phyloP scores from a whole-genome alignment of 2,113 vertebrate genomes.

The Ornithorhynchus anatinus region DNA sequence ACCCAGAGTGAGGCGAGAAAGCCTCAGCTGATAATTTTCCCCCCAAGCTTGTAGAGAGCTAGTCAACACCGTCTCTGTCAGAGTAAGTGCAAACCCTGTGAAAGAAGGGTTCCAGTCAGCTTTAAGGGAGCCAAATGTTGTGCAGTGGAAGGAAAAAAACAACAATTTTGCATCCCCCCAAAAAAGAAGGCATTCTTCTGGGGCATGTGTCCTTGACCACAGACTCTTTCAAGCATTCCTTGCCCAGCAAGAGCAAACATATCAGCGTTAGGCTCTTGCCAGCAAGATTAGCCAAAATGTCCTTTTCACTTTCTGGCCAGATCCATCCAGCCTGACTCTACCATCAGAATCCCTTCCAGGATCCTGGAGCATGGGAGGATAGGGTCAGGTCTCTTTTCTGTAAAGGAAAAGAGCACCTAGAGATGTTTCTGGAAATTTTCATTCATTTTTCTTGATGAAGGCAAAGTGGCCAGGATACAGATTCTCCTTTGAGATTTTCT shows the following conservation, averaged over 20 bases:
- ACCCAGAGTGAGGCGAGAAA: too few relatives aligned
- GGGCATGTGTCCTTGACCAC: not conserved
- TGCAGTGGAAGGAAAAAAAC: not conserved
- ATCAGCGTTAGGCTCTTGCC: not conserved
- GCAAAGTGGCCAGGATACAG: not conserved
- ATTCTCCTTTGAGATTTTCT: not conserved
- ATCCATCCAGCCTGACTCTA: not conserved
- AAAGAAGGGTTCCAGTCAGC: not conserved
- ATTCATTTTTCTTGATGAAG: slow-evolving; percentile 13
- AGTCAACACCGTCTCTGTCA: not conserved
- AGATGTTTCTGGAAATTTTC: not conserved
- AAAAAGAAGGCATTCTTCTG: not conserved
- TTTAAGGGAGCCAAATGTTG: not conserved
- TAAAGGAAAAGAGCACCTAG: slow-evolving; percentile 3
- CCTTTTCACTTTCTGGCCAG: not conserved
- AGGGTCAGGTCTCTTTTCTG: not conserved
- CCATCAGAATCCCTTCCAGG: not conserved
- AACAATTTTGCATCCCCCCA: not conserved
- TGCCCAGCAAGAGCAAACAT: not conserved
- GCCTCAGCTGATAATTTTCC: too few relatives aligned
- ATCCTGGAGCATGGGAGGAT: not conserved
- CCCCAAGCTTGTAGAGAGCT: too few relatives aligned
- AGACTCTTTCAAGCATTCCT: not conserved
- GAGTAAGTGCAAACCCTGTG: not conserved
- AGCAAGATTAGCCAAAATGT: not conserved